Base-by-base conservation (phyloP, 1,140 invertebrate genomes). In the Forficula auricularia region DNA sequence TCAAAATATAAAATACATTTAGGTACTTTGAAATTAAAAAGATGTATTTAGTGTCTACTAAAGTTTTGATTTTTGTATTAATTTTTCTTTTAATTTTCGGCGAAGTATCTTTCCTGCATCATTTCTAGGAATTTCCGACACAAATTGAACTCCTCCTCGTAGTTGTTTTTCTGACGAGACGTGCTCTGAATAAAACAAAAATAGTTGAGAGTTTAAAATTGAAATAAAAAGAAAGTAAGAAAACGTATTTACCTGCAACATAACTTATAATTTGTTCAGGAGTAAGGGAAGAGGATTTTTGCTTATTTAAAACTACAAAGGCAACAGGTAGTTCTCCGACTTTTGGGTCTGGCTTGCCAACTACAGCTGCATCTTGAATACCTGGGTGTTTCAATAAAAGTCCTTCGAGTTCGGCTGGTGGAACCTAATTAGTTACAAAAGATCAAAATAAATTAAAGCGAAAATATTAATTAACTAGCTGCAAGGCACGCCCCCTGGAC, bases 41-140 rank as follows among this genome's bases (percentile, higher is more conserved):
- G n/a, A n/a, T n/a, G n/a, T n/a, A n/a, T n/a, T n/a, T n/a, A n/a
- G n/a, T n/a, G n/a, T n/a, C n/a, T n/a, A n/a, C n/a, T 27, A 27
- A 27, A 27, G 22, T 27, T 27, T 27, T 6, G 22, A 27, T 27
- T 27, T 27, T 27, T 4, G 4, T 6, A 6, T 27, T 27, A 27
- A 43, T 19, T 20, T 35, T 19, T 62, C 54, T 36, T 63, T 63
- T 27, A 79, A 54, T 44, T 70, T 59, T 42, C 70, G 56, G 43
- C 75, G 57, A n/a, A 79, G 50, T 48, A 77, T 78, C 61, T 79
- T 79, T 3, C 76, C 77, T 3, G 68, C 65, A 2, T 67, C 55
- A 46, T 72, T 74, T 53, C 72, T 77, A 31, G 77, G 76, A 56
- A 81, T 75, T 53, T 64, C 60, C 2, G 70, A 55, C 0, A 77